Evolutionary conservation across 2,797 vertebrate species (phyloP).

Genomic region (Oryzias dopingdopingensis): DNA sequence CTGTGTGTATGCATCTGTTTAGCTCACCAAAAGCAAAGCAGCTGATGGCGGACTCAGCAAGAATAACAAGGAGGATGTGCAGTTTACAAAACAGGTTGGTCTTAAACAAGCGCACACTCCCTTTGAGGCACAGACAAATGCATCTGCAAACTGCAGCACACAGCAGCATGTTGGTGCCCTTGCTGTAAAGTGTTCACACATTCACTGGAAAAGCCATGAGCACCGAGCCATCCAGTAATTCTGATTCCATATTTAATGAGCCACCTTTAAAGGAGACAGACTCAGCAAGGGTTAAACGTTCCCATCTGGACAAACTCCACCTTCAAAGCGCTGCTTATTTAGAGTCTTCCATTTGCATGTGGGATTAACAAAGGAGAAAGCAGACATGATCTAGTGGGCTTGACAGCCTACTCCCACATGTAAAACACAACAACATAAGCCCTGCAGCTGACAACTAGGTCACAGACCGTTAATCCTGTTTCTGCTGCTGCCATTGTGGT

Average conservation of each 20-base stretch:
- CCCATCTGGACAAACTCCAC: slow-evolving; percentile 66
- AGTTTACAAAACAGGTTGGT: slow-evolving; percentile 55
- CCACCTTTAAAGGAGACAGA: slow-evolving; percentile 59
- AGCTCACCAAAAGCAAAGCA: slow-evolving; percentile 58
- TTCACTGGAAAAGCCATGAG: slow-evolving; percentile 27
- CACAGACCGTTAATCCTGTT: slow-evolving; percentile 23
- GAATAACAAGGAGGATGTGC: slow-evolving; percentile 44
- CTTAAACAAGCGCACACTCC: slow-evolving; percentile 44
- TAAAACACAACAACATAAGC: slow-evolving; percentile 39
- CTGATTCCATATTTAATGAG: slow-evolving; percentile 64
- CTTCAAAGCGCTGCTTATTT: slow-evolving; percentile 74
- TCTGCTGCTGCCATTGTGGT: slow-evolving; percentile 7
- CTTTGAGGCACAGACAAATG: slow-evolving; percentile 28
- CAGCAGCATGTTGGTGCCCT: slow-evolving; percentile 30
- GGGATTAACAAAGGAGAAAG: slow-evolving; percentile 58
- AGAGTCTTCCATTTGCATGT: slow-evolving; percentile 66
- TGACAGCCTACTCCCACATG: slow-evolving; percentile 44
- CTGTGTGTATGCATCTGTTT: slow-evolving; percentile 9
- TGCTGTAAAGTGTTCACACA: slow-evolving; percentile 25
- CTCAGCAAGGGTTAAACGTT: slow-evolving; percentile 57
- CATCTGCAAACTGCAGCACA: slow-evolving; percentile 48
- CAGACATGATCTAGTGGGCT: slow-evolving; percentile 49
- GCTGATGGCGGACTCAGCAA: slow-evolving; percentile 46
- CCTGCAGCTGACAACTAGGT: slow-evolving; percentile 29
- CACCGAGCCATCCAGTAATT: slow-evolving; percentile 43